A percentile compares a stretch with the other conserved stretches of the same genome.
Conservation (phyloP, 2,888 invertebrate genomes). For the Oeneis ivallda region DNA sequence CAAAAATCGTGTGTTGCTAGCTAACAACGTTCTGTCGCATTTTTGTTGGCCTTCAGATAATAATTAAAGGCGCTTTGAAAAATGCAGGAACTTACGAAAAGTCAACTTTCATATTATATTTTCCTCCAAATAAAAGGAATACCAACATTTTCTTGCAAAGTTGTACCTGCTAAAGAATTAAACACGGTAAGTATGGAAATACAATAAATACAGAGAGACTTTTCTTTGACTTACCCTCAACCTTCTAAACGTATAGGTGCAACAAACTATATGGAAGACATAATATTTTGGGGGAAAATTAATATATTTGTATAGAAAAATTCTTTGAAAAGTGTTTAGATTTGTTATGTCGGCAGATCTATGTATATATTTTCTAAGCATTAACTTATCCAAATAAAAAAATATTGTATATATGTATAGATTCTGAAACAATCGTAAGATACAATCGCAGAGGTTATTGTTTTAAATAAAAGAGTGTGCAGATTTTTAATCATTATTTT, state of each 20-base stretch:
- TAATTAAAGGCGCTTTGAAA: slow-evolving; percentile 70
- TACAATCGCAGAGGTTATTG: not conserved
- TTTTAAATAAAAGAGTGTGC: not conserved
- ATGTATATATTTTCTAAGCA: slow-evolving; percentile 68
- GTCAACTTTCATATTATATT: slow-evolving; percentile 10
- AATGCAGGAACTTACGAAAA: slow-evolving; percentile 59
- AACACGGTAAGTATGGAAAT: too few relatives aligned
- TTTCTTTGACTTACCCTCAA: not conserved
- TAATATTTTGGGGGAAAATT: not conserved
- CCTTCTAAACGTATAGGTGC: not conserved
- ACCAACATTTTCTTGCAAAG: not conserved
- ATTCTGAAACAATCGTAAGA: slow-evolving; percentile 42
- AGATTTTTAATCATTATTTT: not conserved
- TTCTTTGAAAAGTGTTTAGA: slow-evolving; percentile 59
- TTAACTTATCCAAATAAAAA: slow-evolving; percentile 50
- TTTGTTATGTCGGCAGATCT: slow-evolving; percentile 76
- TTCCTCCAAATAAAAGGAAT: not conserved
- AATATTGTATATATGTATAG: slow-evolving; percentile 35
- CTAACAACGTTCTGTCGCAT: slow-evolving; percentile 49
- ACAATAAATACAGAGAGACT: not conserved
- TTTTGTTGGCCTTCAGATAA: slow-evolving; percentile 72
- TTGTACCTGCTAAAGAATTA: too few relatives aligned
- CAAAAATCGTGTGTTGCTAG: slow-evolving; percentile 74
- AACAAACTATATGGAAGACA: too few relatives aligned
- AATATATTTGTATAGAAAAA: not conserved